Evolutionary conservation across 2,888 invertebrate genomes (phyloP), one percentile per base, ranked within the genome.

Genomic region (Leptopilina myrica): DNA sequence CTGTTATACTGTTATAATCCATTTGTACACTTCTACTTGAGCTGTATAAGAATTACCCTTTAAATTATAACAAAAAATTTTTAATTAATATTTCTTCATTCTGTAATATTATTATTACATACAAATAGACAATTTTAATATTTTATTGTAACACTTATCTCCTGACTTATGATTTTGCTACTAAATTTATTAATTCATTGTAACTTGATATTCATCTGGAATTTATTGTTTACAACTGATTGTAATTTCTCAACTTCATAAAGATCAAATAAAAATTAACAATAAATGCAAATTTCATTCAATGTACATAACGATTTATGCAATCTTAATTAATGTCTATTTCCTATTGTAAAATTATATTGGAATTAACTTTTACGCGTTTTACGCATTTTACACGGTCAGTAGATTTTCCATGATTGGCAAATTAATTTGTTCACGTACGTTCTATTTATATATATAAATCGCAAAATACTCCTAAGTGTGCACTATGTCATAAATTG

Each of bases 151-250:
- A 59, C 6, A 59, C 7, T 59, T 59, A n/a, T 7, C 14, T 59
- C 12, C 11, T 11, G 9, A 12, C 12, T 49, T 49, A 49, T 49
- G 12, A 49, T 11, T 49, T 49, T 49, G 49, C 12, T 49, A 9
- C 1, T 11, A 49, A 49, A n/a, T 59, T 59, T n/a, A 59, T 62
- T 20, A 62, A 62, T n/a, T 62, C 15, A 62, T 62, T 62, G 9
- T 20, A 62, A 62, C 62, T 62, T 20, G 20, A 62, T 62, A 62
- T 62, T 62, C 59, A 59, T 59, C 59, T 59, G 15, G n/a, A 15
- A 59, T 59, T 59, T 59, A 59, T 59, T 59, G n/a, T 59, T 59
- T n/a, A 15, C 59, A n/a, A 59, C n/a, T 59, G 59, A 14, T n/a
- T n/a, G n/a, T 12, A 6, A 59, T 66, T 46, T 9, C 43, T 46